Evolutionary conservation across 2,113 vertebrate genomes (phyloP), one percentile per base, ranked within the genome.

Genomic region (Vidua chalybeata): DNA sequence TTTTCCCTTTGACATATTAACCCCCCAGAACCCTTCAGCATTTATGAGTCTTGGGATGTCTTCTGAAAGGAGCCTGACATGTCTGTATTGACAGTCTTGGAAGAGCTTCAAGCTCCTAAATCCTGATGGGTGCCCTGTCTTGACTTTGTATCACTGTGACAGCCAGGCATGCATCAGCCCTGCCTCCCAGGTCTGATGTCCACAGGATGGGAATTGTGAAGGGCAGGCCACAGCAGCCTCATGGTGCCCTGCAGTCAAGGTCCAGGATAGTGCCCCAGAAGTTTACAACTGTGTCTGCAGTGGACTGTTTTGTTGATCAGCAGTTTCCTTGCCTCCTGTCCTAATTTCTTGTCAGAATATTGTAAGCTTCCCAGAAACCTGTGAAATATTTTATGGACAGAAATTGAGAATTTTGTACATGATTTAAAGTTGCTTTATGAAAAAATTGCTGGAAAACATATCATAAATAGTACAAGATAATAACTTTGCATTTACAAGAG

Each of bases 191-290:
- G 3, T 27, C 20, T 46, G 31, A 10, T 39, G 64, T n/a, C 55
- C 55, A 27, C 17, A 35, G 31, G 14, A 62, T 45, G 8, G 11
- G 33, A 61, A 20, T 55, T 12, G 21, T 0, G 0, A 45, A 52
- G 33, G 24, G 6, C 63, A 58, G 13, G 16, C 2, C 13, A 33
- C 24, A 71, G 49, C 3, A 77, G 21, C 7, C 20, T 21, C 28
- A n/a, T 3, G 22, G 6, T 1, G 1, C 31, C 59, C 46, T 41
- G 12, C 23, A 68, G 14, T 15, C 56, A 55, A 23, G 10, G 18
- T 35, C 17, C 35, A 43, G 16, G 5, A 35, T 4, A 67, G 6
- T 13, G 18, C 5, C 28, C 10, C 26, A 30, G 19, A 72, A 75
- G 11, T 48, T 91, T 59, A 79, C 52, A 79, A 52, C 7, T 64